Evolutionary conservation across 2,113 vertebrate genomes (phyloP), one percentile per base, ranked within the genome.

Genomic region (Gymnocephalus cernua): DNA sequence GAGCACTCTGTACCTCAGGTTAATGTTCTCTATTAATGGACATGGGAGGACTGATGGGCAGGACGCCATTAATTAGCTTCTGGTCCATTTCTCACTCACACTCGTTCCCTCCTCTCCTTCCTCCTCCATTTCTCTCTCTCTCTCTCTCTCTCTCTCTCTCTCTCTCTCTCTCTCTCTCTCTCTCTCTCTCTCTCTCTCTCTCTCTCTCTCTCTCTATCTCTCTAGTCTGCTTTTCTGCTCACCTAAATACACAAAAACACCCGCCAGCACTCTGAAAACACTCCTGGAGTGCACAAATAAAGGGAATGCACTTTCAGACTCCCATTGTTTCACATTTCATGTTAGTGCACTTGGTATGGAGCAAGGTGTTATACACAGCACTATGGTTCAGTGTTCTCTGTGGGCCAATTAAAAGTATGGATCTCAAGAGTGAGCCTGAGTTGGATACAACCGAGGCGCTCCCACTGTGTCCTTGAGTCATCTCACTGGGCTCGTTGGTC

Each of bases 11-110:
- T 95, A 88, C 94, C 92, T 90, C 90, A 93, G 94, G 94, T 95
- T 96, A 95, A 95, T 96, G 95, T 95, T 95, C 94, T 94, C 94
- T 94, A 94, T 95, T 96, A 95, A 95, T 93, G 94, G 93, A 94
- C 91, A 94, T 79, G 88, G 87, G 86, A 82, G 91, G 74, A 80
- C 89, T 91, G 89, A 93, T 92, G 85, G 88, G 88, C 92, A 90
- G 89, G 92, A 93, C 89, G 88, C 92, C 91, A 91, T 94, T 95
- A 93, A 95, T 95, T 94, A 95, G 83, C 93, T 92, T 90, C 90
- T 91, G 91, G 88, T 94, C 92, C 92, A 94, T 94, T 94, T 94
- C 91, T 94, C 88, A 85, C 92, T 91, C 91, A 70, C 87, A 85
- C 86, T 80, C 74, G 53, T 90, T 90, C 85, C 85, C 86, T 88